Conservation (phyloP, 2,888 invertebrate species). For the Entomobrya proxima region DNA sequence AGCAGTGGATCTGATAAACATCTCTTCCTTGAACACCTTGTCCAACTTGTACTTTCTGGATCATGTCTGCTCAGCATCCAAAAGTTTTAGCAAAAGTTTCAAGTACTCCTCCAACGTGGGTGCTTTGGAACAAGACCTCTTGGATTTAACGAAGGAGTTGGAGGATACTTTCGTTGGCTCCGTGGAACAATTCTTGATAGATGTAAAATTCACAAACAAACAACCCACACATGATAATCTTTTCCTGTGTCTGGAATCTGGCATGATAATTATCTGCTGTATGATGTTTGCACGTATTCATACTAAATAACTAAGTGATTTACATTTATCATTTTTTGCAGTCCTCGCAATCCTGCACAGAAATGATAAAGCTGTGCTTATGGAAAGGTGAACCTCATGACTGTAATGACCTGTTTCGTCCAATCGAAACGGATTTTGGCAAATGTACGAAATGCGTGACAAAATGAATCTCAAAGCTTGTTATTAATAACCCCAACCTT, state of each 20-base stretch:
- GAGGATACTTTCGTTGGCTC: constrained; percentile 54
- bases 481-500: not conserved
- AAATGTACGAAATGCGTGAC: constrained; percentile 79
- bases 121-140: constrained; percentile 48
- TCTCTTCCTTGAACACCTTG: constrained; percentile 33
- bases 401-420: constrained; percentile 85
- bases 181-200: constrained; percentile 33
- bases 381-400: constrained; percentile 82
- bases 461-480: not conserved
- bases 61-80: constrained; percentile 67
- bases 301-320: too few relatives aligned
- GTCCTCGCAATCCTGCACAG: constrained; percentile 87
- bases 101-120: constrained; percentile 61
- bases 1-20: constrained; percentile 6
- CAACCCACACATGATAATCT: not conserved
- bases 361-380: constrained; percentile 84
- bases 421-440: constrained; percentile 89
- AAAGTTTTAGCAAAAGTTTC: constrained; percentile 67
- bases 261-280: not conserved
- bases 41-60: constrained; percentile 65
- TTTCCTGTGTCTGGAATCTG: not conserved
- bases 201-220: not conserved
- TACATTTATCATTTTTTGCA: too few relatives aligned
- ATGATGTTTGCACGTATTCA: not conserved
- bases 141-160: constrained; percentile 48